A percentile compares a stretch with the other conserved stretches of the same genome.
phyloP scores from a whole-genome alignment of 2,113 vertebrate species.

The Ptyas mucosa region DNA sequence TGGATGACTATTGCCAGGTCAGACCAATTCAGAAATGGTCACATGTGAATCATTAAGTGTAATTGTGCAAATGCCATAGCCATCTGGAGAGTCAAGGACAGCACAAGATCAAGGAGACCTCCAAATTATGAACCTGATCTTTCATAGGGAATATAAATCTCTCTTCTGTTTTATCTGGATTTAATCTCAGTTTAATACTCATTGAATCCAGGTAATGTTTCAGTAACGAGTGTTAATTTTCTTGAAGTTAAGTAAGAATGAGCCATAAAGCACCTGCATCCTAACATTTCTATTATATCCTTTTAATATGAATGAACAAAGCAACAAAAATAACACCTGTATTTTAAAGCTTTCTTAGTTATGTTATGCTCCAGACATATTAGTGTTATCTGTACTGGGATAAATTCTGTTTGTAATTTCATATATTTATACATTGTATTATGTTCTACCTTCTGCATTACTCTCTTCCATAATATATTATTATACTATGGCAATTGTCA shows the following conservation, averaged over 20 bases:
- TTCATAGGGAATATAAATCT: background rate
- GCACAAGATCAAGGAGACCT: background rate
- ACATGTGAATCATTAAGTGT: background rate
- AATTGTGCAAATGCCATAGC: background rate
- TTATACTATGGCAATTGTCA: background rate
- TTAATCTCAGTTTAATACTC: background rate
- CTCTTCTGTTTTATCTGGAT: background rate
- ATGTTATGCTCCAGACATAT: constrained; percentile 11
- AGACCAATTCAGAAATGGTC: background rate
- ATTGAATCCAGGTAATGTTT: background rate
- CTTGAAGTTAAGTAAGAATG: background rate
- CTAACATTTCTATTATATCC: background rate
- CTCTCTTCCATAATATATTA: background rate
- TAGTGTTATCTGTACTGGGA: background rate
- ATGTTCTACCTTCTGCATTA: background rate
- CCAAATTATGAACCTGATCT: background rate
- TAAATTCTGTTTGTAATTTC: constrained; percentile 30
- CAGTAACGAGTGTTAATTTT: background rate
- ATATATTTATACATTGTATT: background rate
- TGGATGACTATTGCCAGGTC: background rate
- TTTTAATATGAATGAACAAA: background rate
- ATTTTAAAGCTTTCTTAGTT: background rate
- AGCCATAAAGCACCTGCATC: background rate
- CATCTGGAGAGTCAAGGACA: background rate
- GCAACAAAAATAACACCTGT: background rate